A percentile compares a stretch with the other conserved stretches of the same genome.
These are phyloP conservation scores for Drosophila nr. perissopoda DNA, from an alignment of 2,888 invertebrate genomes.

Conservation along the genomic window DNA sequence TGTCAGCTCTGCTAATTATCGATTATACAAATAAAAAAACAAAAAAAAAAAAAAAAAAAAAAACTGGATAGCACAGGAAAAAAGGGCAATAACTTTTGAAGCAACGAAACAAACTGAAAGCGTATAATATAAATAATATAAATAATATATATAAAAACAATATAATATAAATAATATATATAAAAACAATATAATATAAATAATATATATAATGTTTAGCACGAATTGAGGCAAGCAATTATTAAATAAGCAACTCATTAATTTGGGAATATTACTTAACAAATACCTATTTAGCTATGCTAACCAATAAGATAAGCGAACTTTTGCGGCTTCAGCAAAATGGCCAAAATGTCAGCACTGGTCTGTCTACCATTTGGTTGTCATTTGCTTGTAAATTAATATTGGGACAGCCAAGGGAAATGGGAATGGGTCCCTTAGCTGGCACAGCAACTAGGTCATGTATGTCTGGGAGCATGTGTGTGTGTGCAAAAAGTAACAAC, in stretches of 20 bases:
- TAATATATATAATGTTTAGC: not conserved
- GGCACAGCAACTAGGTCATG: constrained; percentile 49
- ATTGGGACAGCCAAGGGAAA: constrained; percentile 12
- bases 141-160: not conserved
- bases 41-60: not conserved
- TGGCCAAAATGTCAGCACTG: constrained; percentile 1
- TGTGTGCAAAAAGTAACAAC: constrained; percentile 3
- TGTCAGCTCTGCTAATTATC: constrained; percentile 1
- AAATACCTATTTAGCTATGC: not conserved
- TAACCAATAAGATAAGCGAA: not conserved
- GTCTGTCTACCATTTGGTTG: constrained; percentile 27
- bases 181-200: not conserved
- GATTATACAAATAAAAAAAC: not conserved
- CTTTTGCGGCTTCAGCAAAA: not conserved
- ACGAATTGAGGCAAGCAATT: not conserved
- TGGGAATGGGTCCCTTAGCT: constrained; percentile 25
- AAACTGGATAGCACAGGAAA: not conserved
- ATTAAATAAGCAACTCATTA: not conserved
- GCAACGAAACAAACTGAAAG: not conserved
- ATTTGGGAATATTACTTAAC: not conserved
- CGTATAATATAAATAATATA: not conserved
- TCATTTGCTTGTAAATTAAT: constrained; percentile 43
- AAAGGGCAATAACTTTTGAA: not conserved
- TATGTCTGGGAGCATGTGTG: not conserved
- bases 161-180: not conserved